These are phyloP conservation scores for Matsumyia berberina DNA, from an alignment of 2,888 invertebrate genomes.

Conservation along the genomic window DNA sequence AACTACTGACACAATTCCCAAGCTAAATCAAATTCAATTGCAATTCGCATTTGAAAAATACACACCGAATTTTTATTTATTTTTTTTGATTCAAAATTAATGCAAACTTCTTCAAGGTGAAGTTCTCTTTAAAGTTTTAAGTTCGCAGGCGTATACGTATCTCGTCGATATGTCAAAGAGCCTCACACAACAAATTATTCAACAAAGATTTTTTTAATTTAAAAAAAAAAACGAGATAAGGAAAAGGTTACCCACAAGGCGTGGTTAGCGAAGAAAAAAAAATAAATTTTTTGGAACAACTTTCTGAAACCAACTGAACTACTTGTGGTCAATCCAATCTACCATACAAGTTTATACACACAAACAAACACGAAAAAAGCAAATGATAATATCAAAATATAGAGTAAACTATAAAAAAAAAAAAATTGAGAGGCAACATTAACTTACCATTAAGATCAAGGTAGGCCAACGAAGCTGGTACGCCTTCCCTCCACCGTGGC, in stretches of 20 bases:
- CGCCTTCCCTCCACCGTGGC: constrained; percentile 90
- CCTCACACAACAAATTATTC: constrained; percentile 8
- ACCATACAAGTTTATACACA: constrained; percentile 10
- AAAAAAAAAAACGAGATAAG: constrained; percentile 25
- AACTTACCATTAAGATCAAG: constrained; percentile 88
- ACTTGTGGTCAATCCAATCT: constrained; percentile 24
- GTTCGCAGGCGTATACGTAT: constrained; percentile 21
- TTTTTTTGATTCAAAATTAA: constrained; percentile 13
- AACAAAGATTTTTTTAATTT: constrained; percentile 1
- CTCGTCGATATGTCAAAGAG: not conserved
- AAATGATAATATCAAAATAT: too few species aligned
- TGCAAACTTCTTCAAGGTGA: constrained; percentile 35
- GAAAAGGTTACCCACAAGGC: constrained; percentile 43
- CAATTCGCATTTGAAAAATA: constrained; percentile 3
- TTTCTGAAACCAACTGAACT: constrained; percentile 29
- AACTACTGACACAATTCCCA: not conserved
- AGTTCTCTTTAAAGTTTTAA: constrained; percentile 10
- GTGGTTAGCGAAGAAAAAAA: constrained; percentile 26
- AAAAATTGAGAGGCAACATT: constrained; percentile 21
- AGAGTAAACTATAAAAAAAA: not conserved
- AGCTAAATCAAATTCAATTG: constrained; percentile 29
- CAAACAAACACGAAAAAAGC: constrained; percentile 21
- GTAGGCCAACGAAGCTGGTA: constrained; percentile 90
- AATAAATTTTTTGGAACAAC: constrained; percentile 7
- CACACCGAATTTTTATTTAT: too few species aligned